Conservation (phyloP, 2,888 invertebrate species). For the Watsonalla cultraria region DNA sequence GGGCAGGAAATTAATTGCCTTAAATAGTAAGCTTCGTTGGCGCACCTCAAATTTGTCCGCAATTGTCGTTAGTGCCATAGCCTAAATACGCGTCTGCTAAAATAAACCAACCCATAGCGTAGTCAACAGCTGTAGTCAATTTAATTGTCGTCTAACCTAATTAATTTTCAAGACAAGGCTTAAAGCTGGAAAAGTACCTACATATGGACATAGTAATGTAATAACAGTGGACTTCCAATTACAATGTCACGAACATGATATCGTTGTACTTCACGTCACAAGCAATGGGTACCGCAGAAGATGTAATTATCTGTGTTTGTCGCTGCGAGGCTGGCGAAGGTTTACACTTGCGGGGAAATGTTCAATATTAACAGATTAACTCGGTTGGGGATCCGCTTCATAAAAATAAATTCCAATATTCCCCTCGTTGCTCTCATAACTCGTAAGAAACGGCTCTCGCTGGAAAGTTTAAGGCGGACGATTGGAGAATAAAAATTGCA, state of each 20-base stretch:
- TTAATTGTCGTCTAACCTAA: too few relatives aligned
- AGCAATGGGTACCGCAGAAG: background rate
- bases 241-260: too few relatives aligned
- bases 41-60: too few relatives aligned
- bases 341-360: slow-evolving; percentile 58
- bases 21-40: too few relatives aligned
- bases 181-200: too few relatives aligned
- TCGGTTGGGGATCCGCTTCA: slow-evolving; percentile 61
- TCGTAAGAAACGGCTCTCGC: slow-evolving; percentile 62
- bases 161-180: too few relatives aligned
- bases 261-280: too few relatives aligned
- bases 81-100: too few relatives aligned
- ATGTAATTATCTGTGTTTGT: slow-evolving; percentile 11
- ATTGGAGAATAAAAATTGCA: slow-evolving; percentile 70
- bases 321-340: slow-evolving; percentile 30
- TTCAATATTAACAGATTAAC: slow-evolving; percentile 73
- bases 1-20: too few relatives aligned
- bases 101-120: too few relatives aligned
- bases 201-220: background rate
- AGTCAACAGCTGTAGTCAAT: too few relatives aligned
- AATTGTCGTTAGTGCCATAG: too few relatives aligned
- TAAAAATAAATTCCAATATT: slow-evolving; percentile 71
- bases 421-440: slow-evolving; percentile 67
- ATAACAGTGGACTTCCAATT: background rate
- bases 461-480: slow-evolving; percentile 68